Evolutionary conservation across 2,888 invertebrate genomes (phyloP), one percentile per base, ranked within the genome.

Genomic region (Cerastis rubricosa): DNA sequence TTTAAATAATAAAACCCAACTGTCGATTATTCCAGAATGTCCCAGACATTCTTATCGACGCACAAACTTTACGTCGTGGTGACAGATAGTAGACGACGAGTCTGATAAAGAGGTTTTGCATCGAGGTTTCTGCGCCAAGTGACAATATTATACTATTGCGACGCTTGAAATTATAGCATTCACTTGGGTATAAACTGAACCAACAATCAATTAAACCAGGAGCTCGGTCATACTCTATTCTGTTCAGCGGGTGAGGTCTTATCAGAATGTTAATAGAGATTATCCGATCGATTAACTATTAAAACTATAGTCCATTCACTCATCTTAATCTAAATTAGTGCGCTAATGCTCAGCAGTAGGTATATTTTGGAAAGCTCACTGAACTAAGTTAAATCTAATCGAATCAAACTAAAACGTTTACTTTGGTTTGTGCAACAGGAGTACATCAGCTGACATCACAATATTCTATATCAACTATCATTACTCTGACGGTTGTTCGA

Each of bases 61-160:
- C 57, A 71, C 43, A 51, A 68, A 74, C 51, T 78, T 78, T 76
- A 74, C 4, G 54, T 57, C 69, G 19, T 66, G 29, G 61, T 69
- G 25, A 54, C 66, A 70, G 63, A 67, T 79, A 75, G 64, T 76
- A 78, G 71, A 78, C 49, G 61, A 51, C 11, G 22, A 74, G 49
- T 61, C 73, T 40, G 3, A 40, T 22, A 63, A 29, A 29, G 25
- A 59, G 7, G 57, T 43, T 22, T 25, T 25, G 19, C 40, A 25
- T 69, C 19, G 12, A n/a, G 35, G 17, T 17, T 70, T 75, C 72
- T 85, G 80, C 83, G 9, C 25, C 83, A 85, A 86, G 47, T 85
- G 74, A 85, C 84, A 86, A 79, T 81, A n/a, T n/a, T n/a, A n/a
- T 57, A 25, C n/a, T 69, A 57, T 25, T 6, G 6, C 54, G 14